phyloP scores from a whole-genome alignment of 2,888 invertebrate species.

The Calameuta idolon region DNA sequence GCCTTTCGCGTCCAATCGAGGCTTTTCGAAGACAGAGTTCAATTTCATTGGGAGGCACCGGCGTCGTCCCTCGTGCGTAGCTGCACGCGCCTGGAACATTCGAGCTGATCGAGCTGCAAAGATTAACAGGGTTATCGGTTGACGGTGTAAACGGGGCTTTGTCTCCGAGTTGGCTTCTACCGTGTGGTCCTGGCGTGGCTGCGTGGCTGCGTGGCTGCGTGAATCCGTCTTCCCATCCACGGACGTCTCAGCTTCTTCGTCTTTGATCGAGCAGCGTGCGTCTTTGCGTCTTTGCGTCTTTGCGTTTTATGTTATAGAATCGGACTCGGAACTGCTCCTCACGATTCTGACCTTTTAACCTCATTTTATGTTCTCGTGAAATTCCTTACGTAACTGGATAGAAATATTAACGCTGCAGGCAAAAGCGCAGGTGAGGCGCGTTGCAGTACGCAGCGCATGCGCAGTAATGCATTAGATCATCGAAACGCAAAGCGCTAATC shows the following conservation, averaged over 20 bases:
- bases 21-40: background rate
- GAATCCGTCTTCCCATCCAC: background rate
- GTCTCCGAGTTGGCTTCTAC: too few relatives aligned
- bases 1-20: background rate
- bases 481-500: background rate
- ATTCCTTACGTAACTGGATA: background rate
- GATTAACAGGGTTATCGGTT: background rate
- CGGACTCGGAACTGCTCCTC: background rate
- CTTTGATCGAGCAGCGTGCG: too few relatives aligned
- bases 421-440: background rate
- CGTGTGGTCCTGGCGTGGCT: too few relatives aligned
- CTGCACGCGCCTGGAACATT: background rate
- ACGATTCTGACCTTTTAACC: background rate
- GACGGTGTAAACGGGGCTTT: background rate
- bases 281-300: too few relatives aligned
- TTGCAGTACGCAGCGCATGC: background rate
- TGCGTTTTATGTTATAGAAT: background rate
- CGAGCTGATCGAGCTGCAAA: background rate
- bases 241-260: background rate
- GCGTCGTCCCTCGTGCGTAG: background rate
- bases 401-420: background rate
- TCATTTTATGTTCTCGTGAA: background rate
- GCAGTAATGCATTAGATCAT: too few relatives aligned
- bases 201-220: too few relatives aligned
- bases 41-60: too few relatives aligned